Evolutionary conservation across 2,888 invertebrate species (phyloP).

Genomic region (Rotaria socialis): DNA sequence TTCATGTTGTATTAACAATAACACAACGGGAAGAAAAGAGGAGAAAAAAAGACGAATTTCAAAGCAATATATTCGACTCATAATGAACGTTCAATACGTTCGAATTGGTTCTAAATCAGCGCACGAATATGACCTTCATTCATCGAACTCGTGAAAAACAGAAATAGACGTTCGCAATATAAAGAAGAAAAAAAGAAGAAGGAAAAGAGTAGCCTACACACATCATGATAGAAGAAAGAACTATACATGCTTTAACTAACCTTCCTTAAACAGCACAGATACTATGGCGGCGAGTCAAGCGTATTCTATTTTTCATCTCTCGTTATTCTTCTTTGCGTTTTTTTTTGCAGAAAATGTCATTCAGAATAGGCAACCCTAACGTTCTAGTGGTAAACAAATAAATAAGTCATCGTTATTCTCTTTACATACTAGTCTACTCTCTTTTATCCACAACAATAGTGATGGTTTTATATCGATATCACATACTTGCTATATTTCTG

Average conservation of each 20-base stretch:
- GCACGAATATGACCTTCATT: neutral
- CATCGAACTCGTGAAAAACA: slow-evolving; percentile 14
- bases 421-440: neutral
- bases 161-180: neutral
- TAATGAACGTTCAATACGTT: neutral
- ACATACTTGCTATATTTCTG: neutral
- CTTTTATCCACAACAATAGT: neutral
- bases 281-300: neutral
- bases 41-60: no score
- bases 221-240: slow-evolving; percentile 33
- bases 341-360: slow-evolving; percentile 18
- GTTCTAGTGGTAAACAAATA: slow-evolving; percentile 18
- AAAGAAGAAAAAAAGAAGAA: neutral
- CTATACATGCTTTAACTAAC: slow-evolving; percentile 38
- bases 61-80: neutral
- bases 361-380: neutral
- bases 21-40: neutral
- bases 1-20: neutral
- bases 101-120: neutral
- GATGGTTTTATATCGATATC: neutral
- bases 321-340: neutral
- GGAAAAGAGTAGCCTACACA: neutral
- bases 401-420: neutral
- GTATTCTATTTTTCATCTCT: slow-evolving; percentile 12
- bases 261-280: slow-evolving; percentile 8